These are phyloP conservation scores for Venustaconcha ellipsiformis DNA, from an alignment of 1,140 invertebrate species.

Conservation along the genomic window DNA sequence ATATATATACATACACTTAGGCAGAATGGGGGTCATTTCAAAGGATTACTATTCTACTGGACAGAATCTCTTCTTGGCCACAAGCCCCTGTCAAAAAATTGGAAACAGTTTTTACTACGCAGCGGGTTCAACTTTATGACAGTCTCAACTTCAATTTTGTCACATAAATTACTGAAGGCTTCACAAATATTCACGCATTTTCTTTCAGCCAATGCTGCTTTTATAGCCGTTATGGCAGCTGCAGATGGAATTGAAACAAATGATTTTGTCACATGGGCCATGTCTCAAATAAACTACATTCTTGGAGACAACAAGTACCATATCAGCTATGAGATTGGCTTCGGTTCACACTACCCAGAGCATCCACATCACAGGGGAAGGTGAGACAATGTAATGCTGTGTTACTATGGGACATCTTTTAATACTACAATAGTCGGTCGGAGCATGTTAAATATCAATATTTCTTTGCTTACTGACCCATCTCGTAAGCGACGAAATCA, in stretches of 20 bases:
- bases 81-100: no score
- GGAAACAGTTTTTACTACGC: no score
- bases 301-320: conserved; percentile 73
- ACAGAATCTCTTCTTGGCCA: no score
- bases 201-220: conserved; percentile 21
- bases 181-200: neutral
- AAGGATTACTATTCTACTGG: no score
- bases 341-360: conserved; percentile 70
- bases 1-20: no score
- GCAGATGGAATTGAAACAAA: conserved; percentile 13
- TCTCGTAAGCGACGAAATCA: neutral
- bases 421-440: neutral
- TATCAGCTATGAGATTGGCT: conserved; percentile 76
- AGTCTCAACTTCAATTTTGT: no score
- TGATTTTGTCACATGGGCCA: conserved; percentile 68
- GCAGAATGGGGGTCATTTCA: no score
- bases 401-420: no score
- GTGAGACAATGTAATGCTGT: conserved; percentile 13
- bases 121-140: no score
- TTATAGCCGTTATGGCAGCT: conserved; percentile 21
- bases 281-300: conserved; percentile 75
- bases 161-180: no score
- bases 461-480: neutral
- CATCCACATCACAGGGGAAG: conserved; percentile 42
- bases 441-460: neutral